Percentiles rank a stretch among this genome's conserved stretches.
These are phyloP conservation scores for Heloderma charlesbogerti DNA, from an alignment of 2,113 vertebrate genomes.

Conservation along the genomic window DNA sequence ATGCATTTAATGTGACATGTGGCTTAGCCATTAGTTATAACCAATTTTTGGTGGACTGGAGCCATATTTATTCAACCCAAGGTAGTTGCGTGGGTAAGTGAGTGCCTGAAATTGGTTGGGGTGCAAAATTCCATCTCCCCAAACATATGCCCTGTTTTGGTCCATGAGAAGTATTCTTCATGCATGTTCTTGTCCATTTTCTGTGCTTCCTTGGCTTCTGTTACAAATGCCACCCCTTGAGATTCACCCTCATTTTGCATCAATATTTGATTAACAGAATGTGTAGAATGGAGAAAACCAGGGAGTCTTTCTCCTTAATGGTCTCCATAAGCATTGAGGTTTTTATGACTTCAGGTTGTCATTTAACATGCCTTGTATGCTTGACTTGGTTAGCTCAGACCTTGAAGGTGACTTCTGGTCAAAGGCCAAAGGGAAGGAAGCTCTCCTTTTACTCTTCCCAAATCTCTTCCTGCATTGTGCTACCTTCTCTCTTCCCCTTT, in stretches of 20 bases:
- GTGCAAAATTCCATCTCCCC: background rate
- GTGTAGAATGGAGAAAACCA: conserved; percentile 64
- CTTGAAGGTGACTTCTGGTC: conserved; percentile 59
- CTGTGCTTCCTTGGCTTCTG: conserved; percentile 54
- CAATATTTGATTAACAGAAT: conserved; percentile 74
- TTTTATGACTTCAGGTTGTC: conserved; percentile 65
- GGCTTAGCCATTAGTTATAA: background rate
- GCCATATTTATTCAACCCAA: background rate
- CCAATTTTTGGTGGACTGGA: background rate
- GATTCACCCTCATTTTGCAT: conserved; percentile 60
- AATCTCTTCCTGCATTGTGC: background rate
- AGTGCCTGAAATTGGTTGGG: no score
- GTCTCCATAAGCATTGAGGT: conserved; percentile 69
- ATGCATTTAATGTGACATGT: no score
- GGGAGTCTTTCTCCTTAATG: conserved; percentile 67
- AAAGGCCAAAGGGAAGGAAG: conserved; percentile 22
- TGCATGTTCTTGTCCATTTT: conserved; percentile 9
- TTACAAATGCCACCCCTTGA: conserved; percentile 64
- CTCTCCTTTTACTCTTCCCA: background rate
- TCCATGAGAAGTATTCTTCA: background rate
- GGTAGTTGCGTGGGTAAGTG: background rate
- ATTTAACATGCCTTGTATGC: conserved; percentile 47
- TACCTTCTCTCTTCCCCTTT: background rate
- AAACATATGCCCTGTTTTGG: background rate
- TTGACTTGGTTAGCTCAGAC: conserved; percentile 50